Base-by-base conservation (phyloP, 2,797 vertebrate genomes). In the Enoplosus armatus region DNA sequence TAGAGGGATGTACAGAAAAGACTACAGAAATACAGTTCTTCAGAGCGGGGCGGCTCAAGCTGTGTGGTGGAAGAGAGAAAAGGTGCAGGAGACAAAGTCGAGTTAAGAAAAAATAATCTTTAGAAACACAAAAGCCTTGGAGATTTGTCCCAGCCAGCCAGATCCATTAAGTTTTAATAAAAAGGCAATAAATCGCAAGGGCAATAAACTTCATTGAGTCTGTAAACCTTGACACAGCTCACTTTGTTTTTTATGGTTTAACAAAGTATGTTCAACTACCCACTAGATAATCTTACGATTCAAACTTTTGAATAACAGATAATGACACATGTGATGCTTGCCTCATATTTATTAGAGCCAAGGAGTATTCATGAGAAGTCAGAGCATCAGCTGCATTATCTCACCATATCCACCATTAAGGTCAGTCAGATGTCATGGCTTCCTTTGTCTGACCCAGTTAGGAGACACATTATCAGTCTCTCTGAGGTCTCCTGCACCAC, bases 91-190 rank as follows among this genome's bases (percentile, higher is more conserved):
- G 0, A 47, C 65, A 31, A 68, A 58, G 64, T 58, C 4, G 4
- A 35, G 63, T 75, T 62, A 27, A 24, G 51, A 80, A 71, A 80
- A 71, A 55, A 72, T 20, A 76, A 75, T 68, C 31, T 78, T 75
- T 63, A 68, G 41, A 89, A 77, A 81, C 50, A 79, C 41, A 75
- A 64, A 89, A 78, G 62, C 77, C 53, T 77, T 33, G 2, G 78
- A 77, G 65, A 79, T 56, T 75, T 59, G 59, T 48, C 53, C 47
- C 22, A 22, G 41, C 47, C 22, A 41, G 68, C 51, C 58, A 83
- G 75, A 87, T 82, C 82, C 76, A 89, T 88, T 88, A 77, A 8
- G 50, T 70, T 79, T 88, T 83, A 81, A 89, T 88, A 80, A 90
- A 87, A 81, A 77, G 54, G 79, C 58, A 51, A 80, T n/a, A n/a